Base-by-base conservation (phyloP, 2,113 vertebrate species). In the Pontoporia blainvillei region DNA sequence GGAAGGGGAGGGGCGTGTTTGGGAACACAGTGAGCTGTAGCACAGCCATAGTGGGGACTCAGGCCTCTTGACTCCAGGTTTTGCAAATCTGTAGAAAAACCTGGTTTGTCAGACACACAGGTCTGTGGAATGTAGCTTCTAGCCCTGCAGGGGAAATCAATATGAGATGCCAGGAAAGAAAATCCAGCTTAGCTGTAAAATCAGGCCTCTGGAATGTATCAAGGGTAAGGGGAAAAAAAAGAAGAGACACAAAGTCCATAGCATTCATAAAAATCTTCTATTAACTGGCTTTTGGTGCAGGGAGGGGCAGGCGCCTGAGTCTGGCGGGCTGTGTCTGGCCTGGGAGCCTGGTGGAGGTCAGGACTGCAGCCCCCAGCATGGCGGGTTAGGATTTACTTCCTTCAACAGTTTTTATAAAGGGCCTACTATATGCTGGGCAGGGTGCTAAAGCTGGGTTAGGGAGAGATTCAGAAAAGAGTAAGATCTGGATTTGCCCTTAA, bases 111-210 rank as follows among this genome's bases (percentile, higher is more conserved):
- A 93, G 82, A 75, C 34, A 49, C 54, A 67, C 2, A 54, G 82
- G 59, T 64, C 66, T 67, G 49, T 89, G 96, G 96, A 96, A 96
- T 96, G 93, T 59, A 69, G 66, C 73, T 93, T 93, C 87, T 82
- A 73, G 49, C 62, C 59, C 96, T 73, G 85, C 79, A 82, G 96
- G 85, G 87, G 90, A 96, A 97, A 97, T 93, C 95, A 94, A 44
- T 96, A 96, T 5, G 87, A 97, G 94, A 94, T 34, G 52, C 78
- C 67, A 83, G 85, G 87, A 85, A 96, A 94, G 84, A 97, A 93
- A 97, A 94, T 90, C 66, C 71, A 92, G 95, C 90, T 96, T 85
- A 91, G 76, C 82, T 66, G 73, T 94, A 94, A 97, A 87, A 94
- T 94, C 2, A 25, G 76, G 82, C 69, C 76, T 96, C 95, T 94